Base-by-base conservation (phyloP, 2,888 invertebrate species). In the Cerastis rubricosa region DNA sequence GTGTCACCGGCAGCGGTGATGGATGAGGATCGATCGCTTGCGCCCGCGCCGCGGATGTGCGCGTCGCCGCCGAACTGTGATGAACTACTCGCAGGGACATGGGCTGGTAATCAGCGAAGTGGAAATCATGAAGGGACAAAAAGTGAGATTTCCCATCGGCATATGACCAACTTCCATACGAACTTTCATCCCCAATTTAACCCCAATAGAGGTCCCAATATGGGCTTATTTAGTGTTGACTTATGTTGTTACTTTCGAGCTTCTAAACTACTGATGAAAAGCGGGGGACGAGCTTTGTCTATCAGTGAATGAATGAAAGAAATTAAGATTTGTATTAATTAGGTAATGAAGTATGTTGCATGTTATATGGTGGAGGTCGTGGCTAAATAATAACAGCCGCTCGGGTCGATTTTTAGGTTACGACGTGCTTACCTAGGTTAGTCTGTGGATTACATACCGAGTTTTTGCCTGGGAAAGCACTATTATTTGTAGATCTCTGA, bases 1-100 rank as follows among this genome's bases (percentile, higher is more conserved):
- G 77, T 88, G 89, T 86, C 88, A 78, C 81, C 84, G 79, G 74
- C 83, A 77, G 67, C 54, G 69, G 74, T 89, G 89, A 90, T 90
- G 89, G 89, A 89, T 90, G 87, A 87, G 83, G 86, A 88, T 85
- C 89, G 89, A 87, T 86, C 83, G 57, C 76, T 67, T 75, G 76
- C 83, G 80, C 73, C 51, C 59, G 65, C 78, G 61, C 61, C 74
- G 63, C 78, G 82, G 82, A 83, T 82, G 82, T 83, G 7, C 61
- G 51, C 71, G 65, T 68, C 71, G 59, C 61, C 70, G 81, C 51
- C 74, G 67, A 74, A 71, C 69, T 66, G 61, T 78, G 73, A 54
- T 59, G 51, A 54, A 78, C 70, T 69, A 9, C 49, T 12, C 3
- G 14, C 6, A 14, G 45, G 59, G 57, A 70, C 69, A 22, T 45